Base-by-base conservation (phyloP, 2,113 vertebrate species). In the Prietella phreatophila region DNA sequence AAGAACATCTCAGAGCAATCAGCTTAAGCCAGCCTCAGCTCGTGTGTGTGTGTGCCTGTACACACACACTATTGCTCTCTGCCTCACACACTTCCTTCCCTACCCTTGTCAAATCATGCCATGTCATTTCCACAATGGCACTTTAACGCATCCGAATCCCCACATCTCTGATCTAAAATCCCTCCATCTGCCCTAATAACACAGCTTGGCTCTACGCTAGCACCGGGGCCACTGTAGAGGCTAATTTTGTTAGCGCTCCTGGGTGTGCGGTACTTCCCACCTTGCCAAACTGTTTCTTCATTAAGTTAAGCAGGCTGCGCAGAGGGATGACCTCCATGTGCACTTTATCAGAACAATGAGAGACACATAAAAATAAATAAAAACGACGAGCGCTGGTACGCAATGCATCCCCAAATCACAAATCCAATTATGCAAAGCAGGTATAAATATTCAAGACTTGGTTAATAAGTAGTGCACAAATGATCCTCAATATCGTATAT, bases 251-350 rank as follows among this genome's bases (percentile, higher is more conserved):
- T 89, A 90, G 73, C 60, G 53, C 55, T 69, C 50, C 63, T 85
- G 58, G 58, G 83, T 56, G 78, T 39, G 47, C 60, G 50, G 69
- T 71, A 71, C 80, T 89, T 83, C 69, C 75, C 56, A 76, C 82
- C 85, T 47, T 83, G 89, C 67, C 86, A 91, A 87, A 87, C 78
- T 71, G 78, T 83, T 88, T 84, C 87, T 89, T 91, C 89, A 93
- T 93, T 92, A 91, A 90, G 71, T 90, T 91, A 84, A 79, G 53
- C 90, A 88, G 89, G 78, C 53, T 83, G 89, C 87, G 87, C 88
- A 92, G 93, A 93, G 92, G 87, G 90, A 91, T 56, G 92, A 94
- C 94, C 94, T 95, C 94, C 91, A 91, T 88, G 91, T 92, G 90
- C 86, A 83, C 85, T 80, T 86, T 84, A 90, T 85, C 83, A 84